Base-by-base conservation (phyloP, 2,113 vertebrate genomes). In the Corythornis cristatus region DNA sequence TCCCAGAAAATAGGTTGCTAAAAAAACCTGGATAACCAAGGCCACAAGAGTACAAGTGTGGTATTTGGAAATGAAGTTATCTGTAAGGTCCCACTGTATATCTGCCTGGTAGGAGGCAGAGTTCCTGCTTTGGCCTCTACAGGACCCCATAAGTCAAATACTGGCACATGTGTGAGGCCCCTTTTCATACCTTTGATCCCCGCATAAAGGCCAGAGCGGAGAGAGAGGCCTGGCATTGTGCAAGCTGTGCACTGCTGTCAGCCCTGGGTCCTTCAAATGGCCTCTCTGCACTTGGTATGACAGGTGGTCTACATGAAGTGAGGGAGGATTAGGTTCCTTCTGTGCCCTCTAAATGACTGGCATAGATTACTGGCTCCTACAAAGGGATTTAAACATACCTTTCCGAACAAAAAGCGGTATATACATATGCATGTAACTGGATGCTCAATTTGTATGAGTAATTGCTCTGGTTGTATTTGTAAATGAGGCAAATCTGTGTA, bases 131-230 rank as follows among this genome's bases (percentile, higher is more conserved):
- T 83, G 92, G 90, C 85, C 88, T 86, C 85, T 79, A 17, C 62
- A 48, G 68, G 93, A 96, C 77, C 77, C 81, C 62, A 0, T 91
- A 95, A 95, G 94, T 95, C 94, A 96, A 95, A 95, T 73, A 62
- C 57, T 96, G 94, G 94, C 89, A 93, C 94, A 95, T 92, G 89
- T 87, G 84, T 89, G 92, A 95, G 92, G 88, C 88, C 95, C 77
- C 92, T 90, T 92, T 90, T 90, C 83, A 78, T 91, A 91, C 68
- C 79, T 96, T 94, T 95, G 92, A 93, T 95, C 86, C 77, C 33
- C 5, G 8, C 53, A 93, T 90, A 94, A 96, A 95, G 80, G 77
- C 88, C 90, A 9, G 77, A 96, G 93, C 0, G 6, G 61, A 51
- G 92, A 0, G 5, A 75, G 86, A 64, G 86, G 86, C 60, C 79